These are phyloP conservation scores for Leguminivora glycinivorella DNA, from an alignment of 1,140 invertebrate species.

Conservation along the genomic window DNA sequence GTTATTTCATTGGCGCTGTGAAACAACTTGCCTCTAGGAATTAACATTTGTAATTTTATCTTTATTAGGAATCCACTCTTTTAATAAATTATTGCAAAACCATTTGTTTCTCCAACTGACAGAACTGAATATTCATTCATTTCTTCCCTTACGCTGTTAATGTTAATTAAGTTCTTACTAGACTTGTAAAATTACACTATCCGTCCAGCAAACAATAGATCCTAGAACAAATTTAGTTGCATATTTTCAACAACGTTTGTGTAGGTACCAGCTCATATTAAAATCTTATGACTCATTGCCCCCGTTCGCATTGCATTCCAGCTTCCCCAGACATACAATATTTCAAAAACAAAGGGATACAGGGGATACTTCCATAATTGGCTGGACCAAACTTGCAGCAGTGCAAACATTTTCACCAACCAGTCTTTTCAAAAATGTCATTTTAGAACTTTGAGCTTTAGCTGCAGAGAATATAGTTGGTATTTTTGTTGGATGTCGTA, in stretches of 20 bases:
- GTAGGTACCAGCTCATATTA: background rate
- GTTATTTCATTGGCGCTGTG: too few relatives aligned
- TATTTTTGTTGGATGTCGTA: background rate
- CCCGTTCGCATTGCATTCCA: background rate
- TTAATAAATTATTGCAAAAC: too few relatives aligned
- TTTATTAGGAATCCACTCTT: too few relatives aligned
- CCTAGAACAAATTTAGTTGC: background rate
- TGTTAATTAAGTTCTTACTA: too few relatives aligned
- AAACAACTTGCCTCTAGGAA: too few relatives aligned
- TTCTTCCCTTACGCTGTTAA: too few relatives aligned
- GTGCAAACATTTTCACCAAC: conserved; percentile 4
- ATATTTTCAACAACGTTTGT: background rate
- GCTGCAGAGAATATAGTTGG: background rate
- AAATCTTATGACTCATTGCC: background rate
- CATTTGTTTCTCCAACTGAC: too few relatives aligned
- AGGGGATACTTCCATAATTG: conserved; percentile 8
- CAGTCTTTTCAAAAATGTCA: background rate
- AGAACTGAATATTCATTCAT: too few relatives aligned
- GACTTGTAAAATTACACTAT: too few relatives aligned
- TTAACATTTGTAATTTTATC: too few relatives aligned
- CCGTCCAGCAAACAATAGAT: background rate
- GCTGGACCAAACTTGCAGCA: background rate
- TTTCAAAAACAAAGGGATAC: conserved; percentile 18
- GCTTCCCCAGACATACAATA: background rate
- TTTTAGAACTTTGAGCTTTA: background rate